Evolutionary conservation across 2,888 invertebrate genomes (phyloP).

Genomic region (Creontiades dilutus): DNA sequence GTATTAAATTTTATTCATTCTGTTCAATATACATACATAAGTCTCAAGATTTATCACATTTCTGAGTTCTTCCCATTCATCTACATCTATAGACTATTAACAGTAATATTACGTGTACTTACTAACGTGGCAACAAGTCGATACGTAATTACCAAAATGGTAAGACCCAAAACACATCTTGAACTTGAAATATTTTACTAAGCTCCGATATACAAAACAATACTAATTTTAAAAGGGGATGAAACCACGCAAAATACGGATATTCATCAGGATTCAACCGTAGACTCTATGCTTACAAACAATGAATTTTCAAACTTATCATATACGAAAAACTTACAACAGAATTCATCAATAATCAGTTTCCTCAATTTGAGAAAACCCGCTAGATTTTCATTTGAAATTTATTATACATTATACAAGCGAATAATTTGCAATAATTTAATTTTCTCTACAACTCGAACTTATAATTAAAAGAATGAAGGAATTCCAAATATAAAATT

Average conservation of each 20-base stretch:
- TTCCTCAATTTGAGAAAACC: constrained; percentile 38
- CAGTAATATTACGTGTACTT: constrained; percentile 9
- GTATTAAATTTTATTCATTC: constrained; percentile 46
- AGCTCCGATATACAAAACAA: constrained; percentile 35
- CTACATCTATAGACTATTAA: constrained; percentile 54
- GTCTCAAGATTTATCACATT: constrained; percentile 72
- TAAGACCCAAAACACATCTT: not conserved
- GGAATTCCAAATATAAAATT: not conserved
- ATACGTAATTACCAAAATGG: not conserved
- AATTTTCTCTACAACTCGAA: not conserved
- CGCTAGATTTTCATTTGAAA: not conserved
- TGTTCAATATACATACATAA: constrained; percentile 65
- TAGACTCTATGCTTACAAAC: not conserved
- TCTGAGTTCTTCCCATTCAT: constrained; percentile 51
- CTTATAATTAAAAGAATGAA: not conserved
- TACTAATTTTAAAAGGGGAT: not conserved
- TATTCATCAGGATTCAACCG: not conserved
- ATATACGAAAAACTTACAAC: not conserved
- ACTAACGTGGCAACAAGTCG: not conserved
- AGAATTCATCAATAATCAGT: not conserved
- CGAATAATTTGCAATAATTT: constrained; percentile 3
- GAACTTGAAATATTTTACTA: not conserved
- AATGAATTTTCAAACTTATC: not conserved
- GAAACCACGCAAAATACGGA: not conserved
- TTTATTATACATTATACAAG: not conserved